These are phyloP conservation scores for Myxocyprinus asiaticus DNA, from an alignment of 2,113 vertebrate species.

Conservation along the genomic window DNA sequence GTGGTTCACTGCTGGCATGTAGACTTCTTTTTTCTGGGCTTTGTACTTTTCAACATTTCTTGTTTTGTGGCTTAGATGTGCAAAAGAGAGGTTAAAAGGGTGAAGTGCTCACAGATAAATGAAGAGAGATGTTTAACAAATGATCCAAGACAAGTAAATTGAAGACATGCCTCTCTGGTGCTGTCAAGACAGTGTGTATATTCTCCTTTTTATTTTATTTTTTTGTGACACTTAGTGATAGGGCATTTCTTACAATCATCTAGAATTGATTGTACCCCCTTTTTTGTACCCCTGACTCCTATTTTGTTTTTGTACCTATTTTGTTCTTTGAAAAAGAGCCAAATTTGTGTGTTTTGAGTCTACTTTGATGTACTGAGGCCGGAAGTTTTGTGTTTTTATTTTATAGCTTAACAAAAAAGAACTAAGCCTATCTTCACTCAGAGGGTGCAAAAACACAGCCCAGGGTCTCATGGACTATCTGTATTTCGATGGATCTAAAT, in stretches of 20 bases:
- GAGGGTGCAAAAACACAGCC: background rate
- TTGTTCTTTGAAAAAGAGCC: slow-evolving; percentile 26
- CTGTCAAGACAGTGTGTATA: background rate
- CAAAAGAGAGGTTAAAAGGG: no score
- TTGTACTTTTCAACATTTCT: no score
- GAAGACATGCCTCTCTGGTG: no score
- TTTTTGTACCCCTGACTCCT: background rate
- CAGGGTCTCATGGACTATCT: background rate
- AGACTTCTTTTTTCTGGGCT: no score
- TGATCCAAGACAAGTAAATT: no score
- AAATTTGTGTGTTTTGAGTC: background rate
- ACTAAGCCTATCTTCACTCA: background rate
- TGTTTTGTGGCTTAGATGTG: no score
- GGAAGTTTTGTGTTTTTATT: slow-evolving; percentile 20
- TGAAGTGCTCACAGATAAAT: no score
- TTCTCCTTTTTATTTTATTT: background rate
- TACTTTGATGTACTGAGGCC: slow-evolving; percentile 18
- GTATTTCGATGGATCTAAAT: background rate
- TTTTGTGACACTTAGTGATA: background rate
- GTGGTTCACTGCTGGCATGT: background rate
- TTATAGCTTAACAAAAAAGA: no score
- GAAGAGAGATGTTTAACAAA: no score
- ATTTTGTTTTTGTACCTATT: no score
- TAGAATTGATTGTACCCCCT: background rate
- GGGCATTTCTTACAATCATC: background rate